These are phyloP conservation scores for Phalanger gymnotis DNA, from an alignment of 2,797 vertebrate species.

Conservation along the genomic window DNA sequence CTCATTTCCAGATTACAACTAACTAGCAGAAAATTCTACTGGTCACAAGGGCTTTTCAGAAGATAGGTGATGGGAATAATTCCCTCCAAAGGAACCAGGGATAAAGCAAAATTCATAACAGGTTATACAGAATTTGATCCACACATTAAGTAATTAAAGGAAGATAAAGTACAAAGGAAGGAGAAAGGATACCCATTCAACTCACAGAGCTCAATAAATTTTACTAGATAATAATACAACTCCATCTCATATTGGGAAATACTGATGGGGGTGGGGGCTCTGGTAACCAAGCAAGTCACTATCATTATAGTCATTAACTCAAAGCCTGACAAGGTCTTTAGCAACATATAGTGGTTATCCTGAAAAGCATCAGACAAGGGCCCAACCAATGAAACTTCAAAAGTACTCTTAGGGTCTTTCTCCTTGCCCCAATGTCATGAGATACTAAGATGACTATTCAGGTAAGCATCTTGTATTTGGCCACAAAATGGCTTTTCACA, in stretches of 20 bases:
- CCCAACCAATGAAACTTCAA: neutral
- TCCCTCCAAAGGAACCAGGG: neutral
- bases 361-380: slow-evolving; percentile 14
- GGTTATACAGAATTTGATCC: slow-evolving; percentile 42
- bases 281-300: no score
- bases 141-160: slow-evolving; percentile 13
- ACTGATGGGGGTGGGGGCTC: no score
- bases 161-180: slow-evolving; percentile 18
- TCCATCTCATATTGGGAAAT: neutral
- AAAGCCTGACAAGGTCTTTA: neutral
- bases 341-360: neutral
- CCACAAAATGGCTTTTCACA: neutral
- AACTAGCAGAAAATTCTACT: neutral
- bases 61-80: slow-evolving; percentile 2
- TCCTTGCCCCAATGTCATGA: neutral
- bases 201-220: neutral
- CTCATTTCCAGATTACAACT: slow-evolving; percentile 31
- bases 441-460: neutral
- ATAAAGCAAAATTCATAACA: slow-evolving; percentile 10
- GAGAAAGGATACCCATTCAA: slow-evolving; percentile 15
- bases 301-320: neutral
- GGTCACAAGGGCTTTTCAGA: slow-evolving; percentile 28
- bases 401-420: neutral
- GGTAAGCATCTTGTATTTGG: neutral
- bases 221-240: neutral